These are phyloP conservation scores for Anagyrus pseudococci DNA, from an alignment of 2,888 invertebrate species.

Conservation along the genomic window DNA sequence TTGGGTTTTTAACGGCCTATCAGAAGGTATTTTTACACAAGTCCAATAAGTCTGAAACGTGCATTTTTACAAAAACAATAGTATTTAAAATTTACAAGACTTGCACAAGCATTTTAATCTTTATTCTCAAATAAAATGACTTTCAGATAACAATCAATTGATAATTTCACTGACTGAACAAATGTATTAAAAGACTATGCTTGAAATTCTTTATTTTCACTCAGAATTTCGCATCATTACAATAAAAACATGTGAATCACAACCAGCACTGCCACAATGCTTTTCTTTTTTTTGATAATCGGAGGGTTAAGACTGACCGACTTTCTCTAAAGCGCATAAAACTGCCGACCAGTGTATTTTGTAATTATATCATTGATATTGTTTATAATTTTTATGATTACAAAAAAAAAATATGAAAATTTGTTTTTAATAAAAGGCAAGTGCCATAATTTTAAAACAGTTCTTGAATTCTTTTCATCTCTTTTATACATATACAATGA, in stretches of 20 bases:
- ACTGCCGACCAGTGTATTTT: slow-evolving; percentile 32
- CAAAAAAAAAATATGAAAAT: slow-evolving; percentile 47
- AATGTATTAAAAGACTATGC: too few relatives aligned
- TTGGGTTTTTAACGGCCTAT: slow-evolving; percentile 19
- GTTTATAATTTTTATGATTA: slow-evolving; percentile 55
- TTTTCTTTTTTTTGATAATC: slow-evolving; percentile 43
- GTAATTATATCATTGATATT: slow-evolving; percentile 47
- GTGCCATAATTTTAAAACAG: slow-evolving; percentile 53
- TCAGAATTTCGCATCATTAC: background rate
- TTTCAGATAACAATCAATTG: too few relatives aligned
- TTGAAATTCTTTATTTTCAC: too few relatives aligned
- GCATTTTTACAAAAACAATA: slow-evolving; percentile 1
- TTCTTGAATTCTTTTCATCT: background rate
- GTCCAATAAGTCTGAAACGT: background rate
- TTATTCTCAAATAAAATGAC: too few relatives aligned
- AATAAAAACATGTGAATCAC: background rate
- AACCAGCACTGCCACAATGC: slow-evolving; percentile 17
- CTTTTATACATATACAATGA: too few relatives aligned
- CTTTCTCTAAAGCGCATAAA: slow-evolving; percentile 37
- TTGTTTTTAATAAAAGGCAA: slow-evolving; percentile 59
- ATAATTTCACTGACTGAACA: too few relatives aligned
- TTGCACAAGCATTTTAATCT: too few relatives aligned
- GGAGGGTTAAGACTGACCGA: slow-evolving; percentile 55
- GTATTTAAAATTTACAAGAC: too few relatives aligned
- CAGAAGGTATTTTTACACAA: slow-evolving; percentile 1